phyloP scores from a whole-genome alignment of 2,888 invertebrate species.

The Ferrisia virgata region DNA sequence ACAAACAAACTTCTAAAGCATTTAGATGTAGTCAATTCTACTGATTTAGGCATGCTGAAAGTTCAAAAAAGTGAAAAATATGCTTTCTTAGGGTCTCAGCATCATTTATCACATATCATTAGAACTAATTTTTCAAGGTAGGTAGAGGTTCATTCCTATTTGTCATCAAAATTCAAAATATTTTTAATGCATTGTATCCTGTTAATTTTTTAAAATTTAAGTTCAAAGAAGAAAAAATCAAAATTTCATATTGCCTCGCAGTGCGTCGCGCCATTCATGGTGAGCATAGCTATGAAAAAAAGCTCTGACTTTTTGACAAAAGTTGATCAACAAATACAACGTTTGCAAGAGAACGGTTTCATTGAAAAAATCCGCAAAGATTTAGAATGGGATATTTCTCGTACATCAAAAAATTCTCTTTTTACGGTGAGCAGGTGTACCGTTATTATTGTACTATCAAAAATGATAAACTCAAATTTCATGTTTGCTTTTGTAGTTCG shows the following conservation, averaged over 20 bases:
- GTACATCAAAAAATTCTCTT: conserved; percentile 58
- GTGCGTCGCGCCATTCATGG: conserved; percentile 71
- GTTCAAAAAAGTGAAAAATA: conserved; percentile 72
- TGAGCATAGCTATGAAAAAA: conserved; percentile 64
- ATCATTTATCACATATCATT: conserved; percentile 69
- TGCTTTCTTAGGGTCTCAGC: conserved; percentile 70
- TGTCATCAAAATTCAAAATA: neutral
- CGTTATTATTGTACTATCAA: neutral
- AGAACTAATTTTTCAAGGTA: conserved; percentile 69
- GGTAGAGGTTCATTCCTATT: conserved; percentile 50
- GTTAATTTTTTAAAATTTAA: neutral
- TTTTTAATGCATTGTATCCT: too few species aligned
- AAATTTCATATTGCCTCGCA: conserved; percentile 69
- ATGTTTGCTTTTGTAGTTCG: neutral
- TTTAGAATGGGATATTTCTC: conserved; percentile 69
- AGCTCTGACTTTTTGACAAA: conserved; percentile 64
- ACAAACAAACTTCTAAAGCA: conserved; percentile 64
- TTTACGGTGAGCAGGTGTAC: conserved; percentile 11
- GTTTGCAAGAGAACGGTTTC: conserved; percentile 67
- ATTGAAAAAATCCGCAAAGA: conserved; percentile 66
- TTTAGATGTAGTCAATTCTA: conserved; percentile 65
- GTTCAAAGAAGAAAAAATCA: conserved; percentile 51
- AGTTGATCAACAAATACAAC: conserved; percentile 61
- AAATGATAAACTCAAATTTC: neutral
- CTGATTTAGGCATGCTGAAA: conserved; percentile 68